These are phyloP conservation scores for Leucoptera coffeella DNA, from an alignment of 2,888 invertebrate genomes.

Conservation along the genomic window DNA sequence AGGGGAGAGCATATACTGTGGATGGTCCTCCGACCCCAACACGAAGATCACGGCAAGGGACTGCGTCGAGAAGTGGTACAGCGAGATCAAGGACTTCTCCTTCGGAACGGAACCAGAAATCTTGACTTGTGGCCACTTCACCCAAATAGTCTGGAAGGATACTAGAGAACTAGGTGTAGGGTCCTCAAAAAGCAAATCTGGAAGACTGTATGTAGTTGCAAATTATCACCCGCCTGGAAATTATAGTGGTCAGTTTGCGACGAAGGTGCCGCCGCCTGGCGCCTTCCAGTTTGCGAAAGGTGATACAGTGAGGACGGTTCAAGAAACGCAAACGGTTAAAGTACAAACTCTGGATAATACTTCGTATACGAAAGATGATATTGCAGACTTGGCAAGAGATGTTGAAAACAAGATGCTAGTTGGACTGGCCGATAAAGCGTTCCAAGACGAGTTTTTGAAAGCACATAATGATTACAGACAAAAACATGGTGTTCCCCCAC, in stretches of 20 bases:
- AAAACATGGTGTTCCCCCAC: slow-evolving; percentile 62
- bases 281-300: slow-evolving; percentile 20
- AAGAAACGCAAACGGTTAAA: slow-evolving; percentile 19
- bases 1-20: slow-evolving; percentile 66
- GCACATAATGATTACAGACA: slow-evolving; percentile 69
- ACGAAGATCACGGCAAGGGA: slow-evolving; percentile 61
- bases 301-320: slow-evolving; percentile 1
- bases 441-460: slow-evolving; percentile 64
- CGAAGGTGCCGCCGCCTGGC: slow-evolving; percentile 59
- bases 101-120: slow-evolving; percentile 63
- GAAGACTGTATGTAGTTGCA: slow-evolving; percentile 77
- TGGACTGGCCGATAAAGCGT: slow-evolving; percentile 25
- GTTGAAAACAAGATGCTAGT: slow-evolving; percentile 29
- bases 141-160: slow-evolving; percentile 79
- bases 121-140: slow-evolving; percentile 61
- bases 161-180: slow-evolving; percentile 71
- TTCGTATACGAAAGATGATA: slow-evolving; percentile 24
- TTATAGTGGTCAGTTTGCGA: slow-evolving; percentile 61
- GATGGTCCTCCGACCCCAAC: slow-evolving; percentile 61
- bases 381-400: slow-evolving; percentile 28
- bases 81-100: slow-evolving; percentile 63
- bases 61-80: slow-evolving; percentile 71
- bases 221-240: slow-evolving; percentile 84
- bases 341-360: slow-evolving; percentile 17
- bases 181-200: slow-evolving; percentile 66